phyloP scores from a whole-genome alignment of 2,888 invertebrate genomes.

The Cephus pulcher region DNA sequence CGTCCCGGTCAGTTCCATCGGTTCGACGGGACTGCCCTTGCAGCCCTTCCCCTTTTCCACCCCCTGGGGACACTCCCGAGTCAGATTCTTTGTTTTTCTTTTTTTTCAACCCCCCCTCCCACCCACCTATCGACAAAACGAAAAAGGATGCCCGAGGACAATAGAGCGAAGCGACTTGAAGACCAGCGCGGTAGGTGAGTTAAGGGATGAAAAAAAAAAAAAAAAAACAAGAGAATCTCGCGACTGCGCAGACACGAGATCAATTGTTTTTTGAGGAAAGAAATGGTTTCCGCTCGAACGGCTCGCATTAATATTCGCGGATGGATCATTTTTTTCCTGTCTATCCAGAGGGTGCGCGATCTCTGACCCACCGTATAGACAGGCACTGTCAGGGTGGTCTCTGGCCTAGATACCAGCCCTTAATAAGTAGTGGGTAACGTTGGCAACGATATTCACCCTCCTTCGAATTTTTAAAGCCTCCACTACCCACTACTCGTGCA shows the following conservation, averaged over 20 bases:
- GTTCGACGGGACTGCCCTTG: slow-evolving; percentile 8
- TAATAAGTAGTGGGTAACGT: not conserved
- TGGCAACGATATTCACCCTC: not conserved
- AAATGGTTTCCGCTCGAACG: slow-evolving; percentile 35
- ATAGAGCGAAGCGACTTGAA: not conserved
- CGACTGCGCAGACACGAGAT: not conserved
- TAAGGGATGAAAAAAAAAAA: not conserved
- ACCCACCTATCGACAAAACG: not conserved
- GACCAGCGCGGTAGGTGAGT: not conserved
- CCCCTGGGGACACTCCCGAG: not conserved
- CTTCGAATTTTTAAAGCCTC: not conserved
- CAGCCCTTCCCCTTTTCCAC: slow-evolving; percentile 28
- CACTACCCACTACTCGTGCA: not conserved
- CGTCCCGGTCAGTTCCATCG: slow-evolving; percentile 15
- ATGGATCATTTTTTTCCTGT: not conserved
- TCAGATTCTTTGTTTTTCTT: not conserved
- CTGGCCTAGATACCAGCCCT: not conserved
- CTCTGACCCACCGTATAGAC: not conserved
- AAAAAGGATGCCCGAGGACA: not conserved
- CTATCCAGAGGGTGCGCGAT: not conserved
- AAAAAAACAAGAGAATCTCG: not conserved
- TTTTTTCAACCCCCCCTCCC: not conserved
- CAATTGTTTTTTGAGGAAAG: slow-evolving; percentile 24
- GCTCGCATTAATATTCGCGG: slow-evolving; percentile 27
- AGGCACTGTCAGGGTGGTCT: not conserved